Evolutionary conservation across 2,113 vertebrate species (phyloP).

Genomic region (Antigone vipio): DNA sequence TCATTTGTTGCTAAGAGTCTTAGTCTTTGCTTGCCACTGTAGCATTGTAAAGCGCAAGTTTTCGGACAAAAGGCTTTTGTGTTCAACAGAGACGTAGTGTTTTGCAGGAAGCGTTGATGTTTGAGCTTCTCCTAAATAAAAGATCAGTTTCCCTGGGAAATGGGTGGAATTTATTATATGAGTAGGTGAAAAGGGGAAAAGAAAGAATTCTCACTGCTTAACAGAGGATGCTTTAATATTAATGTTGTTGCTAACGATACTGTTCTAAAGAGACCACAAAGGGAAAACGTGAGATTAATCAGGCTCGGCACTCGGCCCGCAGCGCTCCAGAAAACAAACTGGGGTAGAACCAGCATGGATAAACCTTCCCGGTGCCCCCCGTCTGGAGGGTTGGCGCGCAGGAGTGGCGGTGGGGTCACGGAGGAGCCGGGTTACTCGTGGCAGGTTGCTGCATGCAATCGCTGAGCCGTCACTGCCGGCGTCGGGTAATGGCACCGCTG

Average conservation of each 20-base stretch:
- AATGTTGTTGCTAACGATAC: neutral
- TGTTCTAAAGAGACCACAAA: fast-evolving
- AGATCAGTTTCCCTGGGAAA: constrained; percentile 12
- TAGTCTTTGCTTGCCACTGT: neutral
- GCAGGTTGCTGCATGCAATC: too few species aligned
- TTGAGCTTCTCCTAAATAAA: neutral
- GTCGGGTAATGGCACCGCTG: too few species aligned
- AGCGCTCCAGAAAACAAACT: fast-evolving
- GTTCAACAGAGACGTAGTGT: neutral
- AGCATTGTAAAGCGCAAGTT: neutral
- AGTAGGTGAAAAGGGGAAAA: neutral
- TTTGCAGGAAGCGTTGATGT: neutral
- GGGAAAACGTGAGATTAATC: fast-evolving
- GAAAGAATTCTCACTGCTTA: fast-evolving
- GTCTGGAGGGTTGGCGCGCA: too few species aligned
- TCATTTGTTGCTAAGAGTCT: constrained; percentile 59
- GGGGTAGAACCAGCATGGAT: fast-evolving
- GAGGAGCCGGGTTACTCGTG: too few species aligned
- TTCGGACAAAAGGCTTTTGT: constrained; percentile 27
- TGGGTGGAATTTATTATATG: neutral
- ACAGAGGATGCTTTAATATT: too few species aligned
- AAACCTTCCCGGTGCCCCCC: fast-evolving
- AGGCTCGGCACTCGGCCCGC: fast-evolving
- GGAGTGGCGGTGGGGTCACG: too few species aligned
- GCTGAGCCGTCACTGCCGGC: too few species aligned